Evolutionary conservation across 2,113 vertebrate genomes (phyloP).

Genomic region (Sarotherodon lohbergeri): DNA sequence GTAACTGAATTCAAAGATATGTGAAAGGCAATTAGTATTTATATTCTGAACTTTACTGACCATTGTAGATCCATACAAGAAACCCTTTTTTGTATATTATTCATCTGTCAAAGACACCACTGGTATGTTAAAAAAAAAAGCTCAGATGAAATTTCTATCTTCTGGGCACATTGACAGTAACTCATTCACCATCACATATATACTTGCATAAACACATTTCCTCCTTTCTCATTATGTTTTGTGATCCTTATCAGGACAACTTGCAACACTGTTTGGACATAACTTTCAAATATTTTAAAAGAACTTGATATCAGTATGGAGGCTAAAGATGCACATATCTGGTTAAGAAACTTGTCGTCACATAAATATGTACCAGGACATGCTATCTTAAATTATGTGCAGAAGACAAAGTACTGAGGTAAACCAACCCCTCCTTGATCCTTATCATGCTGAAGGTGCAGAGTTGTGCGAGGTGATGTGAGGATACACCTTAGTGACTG

Average conservation of each 20-base stretch:
- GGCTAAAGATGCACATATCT: background rate
- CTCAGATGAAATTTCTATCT: background rate
- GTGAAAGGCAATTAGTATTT: background rate
- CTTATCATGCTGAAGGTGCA: slow-evolving; percentile 9
- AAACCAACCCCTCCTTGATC: slow-evolving; percentile 19
- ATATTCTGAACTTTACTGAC: background rate
- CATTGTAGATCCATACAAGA: background rate
- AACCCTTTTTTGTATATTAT: background rate
- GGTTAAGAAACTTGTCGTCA: background rate
- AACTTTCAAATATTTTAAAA: background rate
- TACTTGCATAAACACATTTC: background rate
- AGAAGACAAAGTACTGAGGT: slow-evolving; percentile 23
- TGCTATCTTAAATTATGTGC: slow-evolving; percentile 21
- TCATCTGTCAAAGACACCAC: background rate
- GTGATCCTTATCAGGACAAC: background rate
- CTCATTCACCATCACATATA: background rate
- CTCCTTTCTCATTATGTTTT: background rate
- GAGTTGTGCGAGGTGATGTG: background rate
- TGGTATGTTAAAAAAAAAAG: background rate
- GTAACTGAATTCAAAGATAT: background rate
- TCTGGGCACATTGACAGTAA: background rate
- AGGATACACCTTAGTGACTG: background rate
- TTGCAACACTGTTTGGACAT: background rate
- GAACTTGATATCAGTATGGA: background rate
- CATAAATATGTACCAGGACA: background rate